These are phyloP conservation scores for Drosophila asahinai DNA, from an alignment of 1,140 invertebrate species.

Conservation along the genomic window DNA sequence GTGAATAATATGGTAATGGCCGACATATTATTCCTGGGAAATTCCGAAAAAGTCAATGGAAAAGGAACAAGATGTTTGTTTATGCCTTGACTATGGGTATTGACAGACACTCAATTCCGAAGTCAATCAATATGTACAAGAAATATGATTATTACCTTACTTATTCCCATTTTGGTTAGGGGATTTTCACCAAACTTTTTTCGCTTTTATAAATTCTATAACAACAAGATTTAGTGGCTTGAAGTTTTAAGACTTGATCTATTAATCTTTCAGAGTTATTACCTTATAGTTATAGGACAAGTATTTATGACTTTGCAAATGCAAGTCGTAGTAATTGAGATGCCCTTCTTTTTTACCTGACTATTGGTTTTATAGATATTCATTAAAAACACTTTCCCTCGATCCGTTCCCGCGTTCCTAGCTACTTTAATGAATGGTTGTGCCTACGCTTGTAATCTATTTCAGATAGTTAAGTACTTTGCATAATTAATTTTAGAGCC, in stretches of 20 bases:
- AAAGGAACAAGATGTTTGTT: neutral
- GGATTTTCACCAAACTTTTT: neutral
- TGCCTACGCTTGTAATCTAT: constrained; percentile 40
- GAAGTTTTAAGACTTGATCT: neutral
- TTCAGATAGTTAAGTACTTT: constrained; percentile 56
- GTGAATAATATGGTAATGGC: constrained; percentile 33
- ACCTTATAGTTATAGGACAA: too few relatives aligned
- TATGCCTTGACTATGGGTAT: neutral
- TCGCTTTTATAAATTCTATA: neutral
- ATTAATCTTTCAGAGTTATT: neutral
- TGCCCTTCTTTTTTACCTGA: neutral
- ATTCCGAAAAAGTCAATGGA: neutral
- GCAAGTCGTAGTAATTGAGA: neutral
- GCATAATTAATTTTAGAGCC: constrained; percentile 64
- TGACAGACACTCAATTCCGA: too few relatives aligned
- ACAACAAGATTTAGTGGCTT: neutral
- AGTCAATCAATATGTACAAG: neutral
- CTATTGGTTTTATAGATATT: constrained; percentile 1
- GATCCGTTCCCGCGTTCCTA: neutral
- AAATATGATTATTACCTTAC: neutral
- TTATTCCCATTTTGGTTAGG: neutral
- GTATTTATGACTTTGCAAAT: neutral
- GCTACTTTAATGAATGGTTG: constrained; percentile 27
- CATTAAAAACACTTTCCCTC: neutral
- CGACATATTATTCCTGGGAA: constrained; percentile 12